These are phyloP conservation scores for Bombyx mori DNA, from an alignment of 1,140 invertebrate species.

Conservation along the genomic window DNA sequence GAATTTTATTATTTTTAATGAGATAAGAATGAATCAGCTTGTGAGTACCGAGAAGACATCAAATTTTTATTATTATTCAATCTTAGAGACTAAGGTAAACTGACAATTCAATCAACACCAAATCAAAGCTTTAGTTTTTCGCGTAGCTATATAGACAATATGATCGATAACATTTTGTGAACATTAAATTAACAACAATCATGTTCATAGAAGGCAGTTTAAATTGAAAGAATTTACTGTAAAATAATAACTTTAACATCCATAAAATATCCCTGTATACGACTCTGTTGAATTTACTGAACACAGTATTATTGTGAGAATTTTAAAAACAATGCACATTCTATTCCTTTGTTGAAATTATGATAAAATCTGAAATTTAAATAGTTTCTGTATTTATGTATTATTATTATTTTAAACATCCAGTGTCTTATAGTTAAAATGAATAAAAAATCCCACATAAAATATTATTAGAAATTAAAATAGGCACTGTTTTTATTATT, in stretches of 20 bases:
- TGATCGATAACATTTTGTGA: no score
- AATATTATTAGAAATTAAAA: no score
- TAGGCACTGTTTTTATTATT: slow-evolving; percentile 18
- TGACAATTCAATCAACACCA: slow-evolving; percentile 55
- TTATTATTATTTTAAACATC: no score
- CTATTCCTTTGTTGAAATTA: background rate
- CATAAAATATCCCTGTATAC: slow-evolving; percentile 69
- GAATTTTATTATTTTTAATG: slow-evolving; percentile 9
- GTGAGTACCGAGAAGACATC: slow-evolving; percentile 46
- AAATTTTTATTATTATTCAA: slow-evolving; percentile 12
- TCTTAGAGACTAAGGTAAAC: slow-evolving; percentile 33
- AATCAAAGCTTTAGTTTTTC: slow-evolving; percentile 66
- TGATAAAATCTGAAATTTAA: background rate
- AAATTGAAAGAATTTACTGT: slow-evolving; percentile 22
- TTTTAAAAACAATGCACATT: slow-evolving; percentile 37
- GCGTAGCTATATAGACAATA: background rate
- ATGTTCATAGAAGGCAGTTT: no score
- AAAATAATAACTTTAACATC: slow-evolving; percentile 42
- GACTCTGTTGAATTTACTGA: slow-evolving; percentile 66
- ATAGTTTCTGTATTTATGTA: background rate
- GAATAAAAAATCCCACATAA: no score
- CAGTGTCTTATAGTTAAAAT: no score
- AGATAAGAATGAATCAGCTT: slow-evolving; percentile 14
- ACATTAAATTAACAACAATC: no score
- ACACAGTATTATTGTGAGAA: slow-evolving; percentile 48